Conservation (phyloP, 2,797 vertebrate species). For the Megalops cyprinoides region DNA sequence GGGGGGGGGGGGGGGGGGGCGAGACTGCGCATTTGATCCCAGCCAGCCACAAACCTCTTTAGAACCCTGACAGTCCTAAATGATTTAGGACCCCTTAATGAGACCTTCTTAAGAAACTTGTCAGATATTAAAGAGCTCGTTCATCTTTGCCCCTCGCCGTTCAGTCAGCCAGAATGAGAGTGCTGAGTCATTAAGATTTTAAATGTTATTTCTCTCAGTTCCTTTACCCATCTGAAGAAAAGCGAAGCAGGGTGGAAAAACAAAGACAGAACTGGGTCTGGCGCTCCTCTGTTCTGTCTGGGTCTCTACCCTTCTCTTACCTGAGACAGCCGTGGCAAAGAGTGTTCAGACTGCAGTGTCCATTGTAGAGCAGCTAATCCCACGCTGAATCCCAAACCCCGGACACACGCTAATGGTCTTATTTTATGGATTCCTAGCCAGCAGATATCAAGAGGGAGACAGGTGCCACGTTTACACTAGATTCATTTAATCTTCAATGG, state of each 20-base stretch:
- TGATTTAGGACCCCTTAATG: constrained; percentile 48
- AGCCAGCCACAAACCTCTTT: constrained; percentile 32
- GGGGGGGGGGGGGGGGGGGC: too few relatives aligned
- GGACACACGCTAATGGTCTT: too few relatives aligned
- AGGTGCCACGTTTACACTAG: too few relatives aligned
- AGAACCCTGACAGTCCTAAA: constrained; percentile 36
- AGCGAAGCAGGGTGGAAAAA: neutral
- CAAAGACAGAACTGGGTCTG: neutral
- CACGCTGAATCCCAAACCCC: neutral
- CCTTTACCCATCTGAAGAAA: neutral
- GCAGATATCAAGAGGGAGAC: too few relatives aligned
- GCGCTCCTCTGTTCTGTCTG: neutral
- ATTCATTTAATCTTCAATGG: too few relatives aligned
- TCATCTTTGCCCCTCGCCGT: constrained; percentile 36
- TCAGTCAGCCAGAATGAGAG: constrained; percentile 33
- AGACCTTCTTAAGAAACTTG: constrained; percentile 51
- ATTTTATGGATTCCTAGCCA: too few relatives aligned
- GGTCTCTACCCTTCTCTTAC: neutral
- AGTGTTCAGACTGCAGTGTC: too few relatives aligned
- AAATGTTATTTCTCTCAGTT: constrained; percentile 37
- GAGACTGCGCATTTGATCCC: constrained; percentile 22
- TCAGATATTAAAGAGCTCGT: constrained; percentile 54
- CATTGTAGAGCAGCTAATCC: neutral
- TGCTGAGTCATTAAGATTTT: constrained; percentile 41
- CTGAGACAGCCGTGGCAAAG: neutral